Evolutionary conservation across 2,888 invertebrate genomes (phyloP), one percentile per base, ranked within the genome.

Genomic region (Isoperla grammatica): DNA sequence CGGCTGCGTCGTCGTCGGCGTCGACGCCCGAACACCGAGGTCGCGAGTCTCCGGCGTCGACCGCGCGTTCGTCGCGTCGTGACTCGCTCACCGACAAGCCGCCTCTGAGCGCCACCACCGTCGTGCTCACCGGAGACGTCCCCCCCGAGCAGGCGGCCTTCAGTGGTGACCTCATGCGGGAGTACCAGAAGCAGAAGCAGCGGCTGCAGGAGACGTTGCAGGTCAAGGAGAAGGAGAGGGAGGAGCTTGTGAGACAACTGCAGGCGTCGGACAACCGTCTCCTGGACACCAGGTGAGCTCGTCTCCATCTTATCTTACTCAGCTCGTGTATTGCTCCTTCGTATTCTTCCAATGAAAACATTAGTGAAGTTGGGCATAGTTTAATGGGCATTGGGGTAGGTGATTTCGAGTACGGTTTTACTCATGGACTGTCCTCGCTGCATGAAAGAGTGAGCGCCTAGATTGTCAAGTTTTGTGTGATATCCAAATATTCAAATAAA

Each of bases 151-250:
- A 79, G 61, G 77, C 77, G 57, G 79, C 78, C 62, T 80, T 76
- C 68, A 78, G 81, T 63, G 82, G 88, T 50, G 90, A 90, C 70
- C 74, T 90, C 60, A 81, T 88, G 68, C 88, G 87, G 69, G 89
- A 90, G 71, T 91, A 87, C 71, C 90, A 90, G 72, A 83, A 85
- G 66, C 86, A 87, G 69, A 88, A 87, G 69, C 86, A 86, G 71
- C 81, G 83, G 64, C 71, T 81, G 59, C 81, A 82, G 68, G 81
- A 82, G 65, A 78, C 81, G 35, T 71, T 82, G 65, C 78, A 77
- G 23, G 69, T 76, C 42, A 75, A 79, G 64, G 81, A 80, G 65
- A 73, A 73, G 60, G 79, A 81, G 67, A 69, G 80, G 57, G 81
- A 81, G 63, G 81, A 81, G 65, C 71, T 81, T 45, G 71, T 80